These are phyloP conservation scores for Loris lydekkerianus DNA, from an alignment of 2,797 vertebrate genomes.

Conservation along the genomic window DNA sequence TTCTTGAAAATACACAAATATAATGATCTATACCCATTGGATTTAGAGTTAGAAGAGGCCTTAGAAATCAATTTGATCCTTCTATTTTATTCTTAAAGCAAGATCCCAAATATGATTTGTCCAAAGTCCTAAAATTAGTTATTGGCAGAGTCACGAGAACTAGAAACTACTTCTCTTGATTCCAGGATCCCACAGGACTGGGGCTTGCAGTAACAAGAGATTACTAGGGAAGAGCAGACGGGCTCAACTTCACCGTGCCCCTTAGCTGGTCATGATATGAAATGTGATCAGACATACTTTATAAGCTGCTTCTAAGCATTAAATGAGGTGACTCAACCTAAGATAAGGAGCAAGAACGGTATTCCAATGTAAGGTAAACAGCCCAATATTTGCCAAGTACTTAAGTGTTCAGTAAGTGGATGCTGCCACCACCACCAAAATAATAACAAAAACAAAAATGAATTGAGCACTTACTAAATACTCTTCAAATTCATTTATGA, in stretches of 20 bases:
- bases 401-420: neutral
- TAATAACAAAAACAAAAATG: neutral
- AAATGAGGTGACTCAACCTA: neutral
- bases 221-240: neutral
- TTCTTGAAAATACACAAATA: conserved; percentile 20
- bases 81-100: conserved; percentile 58
- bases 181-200: neutral
- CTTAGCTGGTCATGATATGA: too few species aligned
- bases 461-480: neutral
- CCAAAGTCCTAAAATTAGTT: conserved; percentile 45
- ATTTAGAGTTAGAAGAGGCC: conserved; percentile 20
- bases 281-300: neutral
- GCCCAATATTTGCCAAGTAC: neutral
- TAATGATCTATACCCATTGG: neutral
- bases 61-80: conserved; percentile 47
- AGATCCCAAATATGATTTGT: conserved; percentile 47
- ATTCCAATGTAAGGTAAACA: neutral
- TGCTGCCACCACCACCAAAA: neutral
- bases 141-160: neutral
- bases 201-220: neutral
- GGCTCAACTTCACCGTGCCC: neutral
- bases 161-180: neutral
- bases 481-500: neutral
- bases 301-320: neutral
- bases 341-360: too few species aligned